Percentiles rank a stretch among this genome's conserved stretches.
phyloP scores from a whole-genome alignment of 2,113 vertebrate species.

The Jaculus jaculus region DNA sequence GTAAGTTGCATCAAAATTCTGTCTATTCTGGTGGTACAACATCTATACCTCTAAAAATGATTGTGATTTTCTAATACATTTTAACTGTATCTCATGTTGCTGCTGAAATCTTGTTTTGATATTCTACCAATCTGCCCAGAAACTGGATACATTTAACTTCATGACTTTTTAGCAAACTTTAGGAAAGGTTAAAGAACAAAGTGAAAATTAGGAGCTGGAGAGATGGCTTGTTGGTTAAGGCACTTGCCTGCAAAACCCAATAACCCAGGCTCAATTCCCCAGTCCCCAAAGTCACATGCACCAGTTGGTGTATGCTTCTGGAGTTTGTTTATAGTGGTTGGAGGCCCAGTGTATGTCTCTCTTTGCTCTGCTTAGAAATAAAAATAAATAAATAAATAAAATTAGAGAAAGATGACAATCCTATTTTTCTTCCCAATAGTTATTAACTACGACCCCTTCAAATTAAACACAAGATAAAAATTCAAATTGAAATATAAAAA shows the following conservation, averaged over 20 bases:
- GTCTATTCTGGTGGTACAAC: background rate
- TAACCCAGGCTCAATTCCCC: too few relatives aligned
- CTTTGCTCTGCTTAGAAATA: too few relatives aligned
- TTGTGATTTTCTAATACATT: too few relatives aligned
- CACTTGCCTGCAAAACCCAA: too few relatives aligned
- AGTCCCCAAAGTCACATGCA: too few relatives aligned
- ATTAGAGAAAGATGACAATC: background rate
- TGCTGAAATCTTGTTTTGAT: background rate
- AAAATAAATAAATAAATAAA: too few relatives aligned
- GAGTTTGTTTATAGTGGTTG: too few relatives aligned
- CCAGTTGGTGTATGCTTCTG: too few relatives aligned
- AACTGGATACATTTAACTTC: background rate
- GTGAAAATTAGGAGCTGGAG: too few relatives aligned
- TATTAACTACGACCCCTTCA: background rate
- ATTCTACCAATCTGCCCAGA: background rate
- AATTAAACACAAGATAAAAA: background rate
- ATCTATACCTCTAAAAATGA: too few relatives aligned
- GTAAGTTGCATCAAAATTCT: background rate
- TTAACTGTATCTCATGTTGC: background rate
- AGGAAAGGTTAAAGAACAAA: background rate
- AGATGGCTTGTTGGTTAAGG: too few relatives aligned
- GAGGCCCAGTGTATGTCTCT: too few relatives aligned
- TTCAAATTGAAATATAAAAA: background rate
- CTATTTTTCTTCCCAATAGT: background rate
- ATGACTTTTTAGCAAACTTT: background rate